Evolutionary conservation across 2,797 vertebrate genomes (phyloP).

Genomic region (Alectoris magna): DNA sequence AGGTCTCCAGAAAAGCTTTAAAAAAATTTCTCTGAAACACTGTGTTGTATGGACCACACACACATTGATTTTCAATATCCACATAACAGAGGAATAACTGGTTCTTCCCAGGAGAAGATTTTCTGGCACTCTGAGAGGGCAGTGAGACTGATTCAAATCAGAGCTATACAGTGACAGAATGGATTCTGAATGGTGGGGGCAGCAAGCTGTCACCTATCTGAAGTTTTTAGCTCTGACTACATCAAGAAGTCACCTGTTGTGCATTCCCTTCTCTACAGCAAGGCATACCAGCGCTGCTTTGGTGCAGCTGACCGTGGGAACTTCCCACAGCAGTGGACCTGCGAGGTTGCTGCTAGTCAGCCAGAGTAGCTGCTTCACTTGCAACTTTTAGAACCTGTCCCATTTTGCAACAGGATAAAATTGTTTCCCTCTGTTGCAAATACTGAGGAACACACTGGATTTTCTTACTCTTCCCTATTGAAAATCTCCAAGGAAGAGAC

Average conservation of each 20-base stretch:
- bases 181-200: background rate
- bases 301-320: background rate
- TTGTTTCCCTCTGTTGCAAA: background rate
- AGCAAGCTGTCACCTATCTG: background rate
- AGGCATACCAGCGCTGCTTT: background rate
- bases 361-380: background rate
- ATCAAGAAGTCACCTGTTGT: background rate
- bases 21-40: constrained; percentile 11
- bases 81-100: background rate
- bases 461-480: background rate
- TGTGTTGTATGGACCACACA: background rate
- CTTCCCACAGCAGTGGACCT: background rate
- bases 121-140: background rate
- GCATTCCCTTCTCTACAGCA: background rate
- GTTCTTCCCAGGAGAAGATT: background rate
- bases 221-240: background rate
- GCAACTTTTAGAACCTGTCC: background rate
- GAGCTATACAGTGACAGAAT: background rate
- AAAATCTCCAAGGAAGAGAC: background rate
- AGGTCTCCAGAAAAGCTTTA: background rate
- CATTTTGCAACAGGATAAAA: background rate
- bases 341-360: rapidly evolving
- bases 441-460: rapidly evolving
- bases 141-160: background rate
- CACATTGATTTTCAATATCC: background rate